phyloP scores from a whole-genome alignment of 2,113 vertebrate species.

The Pleuronectes platessa region DNA sequence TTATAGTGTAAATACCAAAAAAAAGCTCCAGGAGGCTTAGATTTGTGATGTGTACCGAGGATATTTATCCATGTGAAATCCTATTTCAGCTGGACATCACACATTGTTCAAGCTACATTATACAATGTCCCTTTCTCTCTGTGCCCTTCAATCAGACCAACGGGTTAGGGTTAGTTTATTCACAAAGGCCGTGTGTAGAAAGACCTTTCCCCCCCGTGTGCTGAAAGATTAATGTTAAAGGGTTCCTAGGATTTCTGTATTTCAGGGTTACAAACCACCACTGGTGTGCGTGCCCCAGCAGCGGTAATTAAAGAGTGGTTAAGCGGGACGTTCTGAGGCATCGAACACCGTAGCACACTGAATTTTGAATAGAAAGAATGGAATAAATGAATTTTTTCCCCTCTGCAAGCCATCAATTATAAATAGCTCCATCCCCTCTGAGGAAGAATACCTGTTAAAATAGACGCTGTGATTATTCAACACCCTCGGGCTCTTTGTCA shows the following conservation, averaged over 20 bases:
- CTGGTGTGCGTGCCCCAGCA: conserved; percentile 36
- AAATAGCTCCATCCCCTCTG: conserved; percentile 39
- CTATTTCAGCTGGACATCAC: background rate
- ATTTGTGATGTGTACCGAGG: background rate
- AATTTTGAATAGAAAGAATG: conserved; percentile 47
- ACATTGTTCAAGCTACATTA: background rate
- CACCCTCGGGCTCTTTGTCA: conserved; percentile 18
- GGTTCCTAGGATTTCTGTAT: conserved; percentile 44
- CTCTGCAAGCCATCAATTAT: conserved; percentile 55
- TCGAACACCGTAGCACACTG: conserved; percentile 14
- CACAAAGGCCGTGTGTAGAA: background rate
- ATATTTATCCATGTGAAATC: background rate
- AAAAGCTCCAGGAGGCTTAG: too few species aligned
- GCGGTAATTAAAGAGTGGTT: conserved; percentile 63
- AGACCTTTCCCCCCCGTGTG: background rate
- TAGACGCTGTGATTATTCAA: conserved; percentile 47
- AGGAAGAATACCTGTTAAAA: conserved; percentile 47
- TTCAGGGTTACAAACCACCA: conserved; percentile 38
- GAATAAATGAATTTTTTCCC: conserved; percentile 26
- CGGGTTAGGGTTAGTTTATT: background rate
- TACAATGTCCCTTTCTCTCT: background rate
- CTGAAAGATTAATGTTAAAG: conserved; percentile 42
- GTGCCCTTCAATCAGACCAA: background rate
- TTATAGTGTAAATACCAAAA: too few species aligned
- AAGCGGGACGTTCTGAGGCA: conserved; percentile 33